These are phyloP conservation scores for Ictidomys tridecemlineatus DNA, from an alignment of 2,113 vertebrate species.

Conservation along the genomic window DNA sequence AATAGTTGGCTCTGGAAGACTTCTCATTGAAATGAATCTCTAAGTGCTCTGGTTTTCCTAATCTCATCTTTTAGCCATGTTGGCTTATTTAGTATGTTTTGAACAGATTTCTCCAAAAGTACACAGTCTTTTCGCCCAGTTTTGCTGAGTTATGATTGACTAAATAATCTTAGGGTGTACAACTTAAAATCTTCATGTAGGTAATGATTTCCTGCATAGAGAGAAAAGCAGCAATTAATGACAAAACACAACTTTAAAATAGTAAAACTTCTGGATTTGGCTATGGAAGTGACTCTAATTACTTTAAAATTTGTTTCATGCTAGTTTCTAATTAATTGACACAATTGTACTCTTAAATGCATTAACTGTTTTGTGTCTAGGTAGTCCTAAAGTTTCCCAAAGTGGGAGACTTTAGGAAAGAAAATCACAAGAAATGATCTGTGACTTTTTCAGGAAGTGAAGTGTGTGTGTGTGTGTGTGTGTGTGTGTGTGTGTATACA, in stretches of 20 bases:
- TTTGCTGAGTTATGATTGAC: neutral
- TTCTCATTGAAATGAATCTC: neutral
- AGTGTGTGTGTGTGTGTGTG: neutral
- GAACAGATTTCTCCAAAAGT: neutral
- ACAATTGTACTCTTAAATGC: neutral
- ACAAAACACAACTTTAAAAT: neutral
- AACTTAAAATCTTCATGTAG: neutral
- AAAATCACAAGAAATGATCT: neutral
- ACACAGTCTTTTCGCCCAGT: neutral
- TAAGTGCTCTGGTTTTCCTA: neutral
- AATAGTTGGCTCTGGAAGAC: neutral
- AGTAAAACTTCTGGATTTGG: neutral
- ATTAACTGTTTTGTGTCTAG: neutral
- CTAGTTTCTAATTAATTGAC: neutral
- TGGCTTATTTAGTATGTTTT: neutral
- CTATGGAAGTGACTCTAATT: neutral
- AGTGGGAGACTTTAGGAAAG: neutral
- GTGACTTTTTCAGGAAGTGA: slow-evolving; percentile 15
- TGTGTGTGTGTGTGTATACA: no score
- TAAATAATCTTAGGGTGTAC: neutral
- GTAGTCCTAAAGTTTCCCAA: neutral
- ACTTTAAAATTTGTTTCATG: neutral
- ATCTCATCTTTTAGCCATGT: neutral
- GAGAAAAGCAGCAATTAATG: neutral
- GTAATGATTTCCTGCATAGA: neutral